Percentiles rank a stretch among this genome's conserved stretches.
Conservation (phyloP, 2,888 invertebrate species). For the Lithophane socia region DNA sequence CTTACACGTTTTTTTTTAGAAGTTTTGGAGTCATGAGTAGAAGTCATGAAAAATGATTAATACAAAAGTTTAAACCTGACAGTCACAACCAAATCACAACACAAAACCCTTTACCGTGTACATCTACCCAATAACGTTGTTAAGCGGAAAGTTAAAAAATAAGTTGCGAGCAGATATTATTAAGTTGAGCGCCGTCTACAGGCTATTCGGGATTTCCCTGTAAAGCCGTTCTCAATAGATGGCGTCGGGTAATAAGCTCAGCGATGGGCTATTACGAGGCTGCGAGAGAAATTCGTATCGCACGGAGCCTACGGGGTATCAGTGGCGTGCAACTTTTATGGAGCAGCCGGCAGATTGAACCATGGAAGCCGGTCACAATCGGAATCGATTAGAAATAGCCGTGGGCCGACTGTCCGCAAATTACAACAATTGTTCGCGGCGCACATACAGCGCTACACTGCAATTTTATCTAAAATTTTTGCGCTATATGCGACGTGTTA, state of each 20-base stretch:
- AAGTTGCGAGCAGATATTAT: conserved; percentile 80
- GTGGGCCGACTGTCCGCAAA: conserved; percentile 78
- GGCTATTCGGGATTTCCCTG: conserved; percentile 88
- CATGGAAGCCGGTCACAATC: conserved; percentile 78
- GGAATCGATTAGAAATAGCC: conserved; percentile 84
- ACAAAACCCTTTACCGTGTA: conserved; percentile 36
- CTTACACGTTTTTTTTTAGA: neutral
- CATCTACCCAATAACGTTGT: conserved; percentile 70
- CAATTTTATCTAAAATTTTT: conserved; percentile 46
- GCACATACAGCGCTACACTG: conserved; percentile 29
- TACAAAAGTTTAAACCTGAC: conserved; percentile 8
- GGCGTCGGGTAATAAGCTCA: conserved; percentile 89
- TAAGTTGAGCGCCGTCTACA: conserved; percentile 84
- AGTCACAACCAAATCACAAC: conserved; percentile 3
- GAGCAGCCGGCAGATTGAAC: conserved; percentile 76
- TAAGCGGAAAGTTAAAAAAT: conserved; percentile 78
- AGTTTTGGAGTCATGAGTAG: neutral
- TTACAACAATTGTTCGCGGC: conserved; percentile 80
- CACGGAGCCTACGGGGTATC: conserved; percentile 79
- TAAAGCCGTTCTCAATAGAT: conserved; percentile 90
- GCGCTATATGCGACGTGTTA: conserved; percentile 32
- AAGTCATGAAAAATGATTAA: neutral
- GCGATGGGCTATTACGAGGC: conserved; percentile 87
- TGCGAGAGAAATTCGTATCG: conserved; percentile 86
- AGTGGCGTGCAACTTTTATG: conserved; percentile 82